These are phyloP conservation scores for Stegostoma tigrinum DNA, from an alignment of 2,113 vertebrate species.

Conservation along the genomic window DNA sequence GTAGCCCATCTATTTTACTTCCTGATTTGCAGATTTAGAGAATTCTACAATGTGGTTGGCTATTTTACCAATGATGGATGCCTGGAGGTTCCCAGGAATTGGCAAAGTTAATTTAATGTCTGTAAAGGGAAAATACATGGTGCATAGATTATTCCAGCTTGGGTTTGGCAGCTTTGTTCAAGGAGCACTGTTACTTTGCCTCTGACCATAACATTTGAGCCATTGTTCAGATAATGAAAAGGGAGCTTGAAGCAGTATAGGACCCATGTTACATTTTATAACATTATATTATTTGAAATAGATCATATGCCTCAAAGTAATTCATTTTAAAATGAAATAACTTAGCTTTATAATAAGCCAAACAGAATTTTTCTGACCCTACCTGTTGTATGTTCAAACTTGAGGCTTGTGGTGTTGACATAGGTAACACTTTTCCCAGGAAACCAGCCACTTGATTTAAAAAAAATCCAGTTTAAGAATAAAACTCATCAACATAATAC, in stretches of 20 bases:
- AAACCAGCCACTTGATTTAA: conserved; percentile 25
- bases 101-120: neutral
- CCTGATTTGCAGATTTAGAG: neutral
- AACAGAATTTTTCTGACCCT: neutral
- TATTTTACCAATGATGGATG: neutral
- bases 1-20: neutral
- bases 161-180: neutral
- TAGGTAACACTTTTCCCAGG: conserved; percentile 21
- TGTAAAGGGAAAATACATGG: neutral
- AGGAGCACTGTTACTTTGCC: neutral
- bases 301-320: neutral
- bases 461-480: neutral
- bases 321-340: neutral
- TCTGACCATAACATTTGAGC: neutral
- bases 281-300: neutral
- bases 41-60: neutral
- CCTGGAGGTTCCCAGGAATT: neutral
- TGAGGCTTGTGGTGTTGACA: conserved; percentile 13
- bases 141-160: neutral
- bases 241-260: neutral
- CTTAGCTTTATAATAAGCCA: neutral
- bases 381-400: conserved; percentile 23
- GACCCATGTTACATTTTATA: neutral
- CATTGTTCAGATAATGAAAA: neutral
- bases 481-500: neutral